These are phyloP conservation scores for Drosophila burlai DNA, from an alignment of 1,140 invertebrate species.

Conservation along the genomic window DNA sequence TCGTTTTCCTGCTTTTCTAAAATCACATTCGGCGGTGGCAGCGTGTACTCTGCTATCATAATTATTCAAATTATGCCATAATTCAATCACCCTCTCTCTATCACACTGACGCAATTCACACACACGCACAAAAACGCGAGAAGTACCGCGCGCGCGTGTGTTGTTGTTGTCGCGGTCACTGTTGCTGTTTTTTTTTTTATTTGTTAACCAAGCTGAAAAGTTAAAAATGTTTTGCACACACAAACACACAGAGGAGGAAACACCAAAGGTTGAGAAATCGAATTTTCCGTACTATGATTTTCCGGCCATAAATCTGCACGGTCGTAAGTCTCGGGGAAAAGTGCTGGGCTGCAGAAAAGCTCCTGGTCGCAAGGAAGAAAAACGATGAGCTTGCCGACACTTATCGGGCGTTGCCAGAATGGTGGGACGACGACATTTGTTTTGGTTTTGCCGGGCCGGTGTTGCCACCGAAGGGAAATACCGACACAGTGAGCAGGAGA, in stretches of 20 bases:
- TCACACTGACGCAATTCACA: conserved; percentile 27
- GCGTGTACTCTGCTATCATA: conserved; percentile 56
- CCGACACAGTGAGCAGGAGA: neutral
- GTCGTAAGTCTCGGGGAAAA: conserved; percentile 41
- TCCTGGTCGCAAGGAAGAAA: conserved; percentile 49
- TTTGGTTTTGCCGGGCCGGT: conserved; percentile 11
- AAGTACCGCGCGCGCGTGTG: conserved; percentile 35
- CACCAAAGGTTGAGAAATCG: conserved; percentile 37
- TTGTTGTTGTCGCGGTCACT: conserved; percentile 16
- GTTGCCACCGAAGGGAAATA: neutral
- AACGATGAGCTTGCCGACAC: conserved; percentile 32
- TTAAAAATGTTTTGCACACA: conserved; percentile 38
- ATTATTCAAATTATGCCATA: conserved; percentile 69
- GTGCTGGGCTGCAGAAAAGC: conserved; percentile 52
- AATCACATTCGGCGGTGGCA: conserved; percentile 32
- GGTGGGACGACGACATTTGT: neutral
- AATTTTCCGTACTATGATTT: conserved; percentile 54
- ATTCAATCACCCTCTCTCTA: conserved; percentile 39
- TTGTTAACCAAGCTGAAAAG: conserved; percentile 45
- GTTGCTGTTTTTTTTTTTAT: conserved; percentile 15
- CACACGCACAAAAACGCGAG: conserved; percentile 45
- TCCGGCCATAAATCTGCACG: conserved; percentile 51
- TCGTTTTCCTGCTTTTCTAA: conserved; percentile 20
- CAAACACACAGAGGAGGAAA: conserved; percentile 9
- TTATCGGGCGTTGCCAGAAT: neutral